These are phyloP conservation scores for Polyploca ridens DNA, from an alignment of 2,888 invertebrate species.

Conservation along the genomic window DNA sequence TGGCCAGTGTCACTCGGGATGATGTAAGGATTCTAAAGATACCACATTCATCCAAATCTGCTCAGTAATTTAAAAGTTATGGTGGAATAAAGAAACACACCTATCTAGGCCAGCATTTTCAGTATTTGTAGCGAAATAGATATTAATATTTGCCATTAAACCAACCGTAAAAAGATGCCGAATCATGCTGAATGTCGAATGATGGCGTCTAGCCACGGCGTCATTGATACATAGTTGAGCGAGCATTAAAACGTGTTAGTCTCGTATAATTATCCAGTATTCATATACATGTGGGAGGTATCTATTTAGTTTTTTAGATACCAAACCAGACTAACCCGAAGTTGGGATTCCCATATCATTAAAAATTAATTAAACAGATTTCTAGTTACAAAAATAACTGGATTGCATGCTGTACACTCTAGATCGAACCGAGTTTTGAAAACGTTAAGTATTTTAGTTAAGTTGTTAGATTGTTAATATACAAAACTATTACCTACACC, in stretches of 20 bases:
- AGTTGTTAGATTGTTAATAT: background rate
- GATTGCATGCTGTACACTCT: background rate
- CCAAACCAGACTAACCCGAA: conserved; percentile 22
- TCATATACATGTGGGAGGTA: background rate
- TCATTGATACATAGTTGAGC: background rate
- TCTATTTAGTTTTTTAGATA: conserved; percentile 20
- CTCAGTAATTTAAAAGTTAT: too few species aligned
- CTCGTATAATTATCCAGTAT: background rate
- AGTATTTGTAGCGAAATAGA: too few species aligned
- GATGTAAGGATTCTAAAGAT: too few species aligned
- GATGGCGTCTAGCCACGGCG: too few species aligned
- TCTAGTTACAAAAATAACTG: conserved; percentile 36
- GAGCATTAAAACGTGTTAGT: background rate
- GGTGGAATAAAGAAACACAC: too few species aligned
- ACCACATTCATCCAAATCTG: too few species aligned
- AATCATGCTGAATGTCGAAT: too few species aligned
- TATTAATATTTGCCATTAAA: too few species aligned
- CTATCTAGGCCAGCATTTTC: too few species aligned
- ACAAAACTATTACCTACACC: background rate
- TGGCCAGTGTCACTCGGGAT: too few species aligned
- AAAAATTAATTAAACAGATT: conserved; percentile 38
- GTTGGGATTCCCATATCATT: conserved; percentile 40
- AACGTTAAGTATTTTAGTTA: background rate
- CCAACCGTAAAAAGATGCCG: too few species aligned
- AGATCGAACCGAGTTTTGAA: background rate